Evolutionary conservation across 2,113 vertebrate species (phyloP), one percentile per base, ranked within the genome.

Genomic region (Apodemus speciosus): DNA sequence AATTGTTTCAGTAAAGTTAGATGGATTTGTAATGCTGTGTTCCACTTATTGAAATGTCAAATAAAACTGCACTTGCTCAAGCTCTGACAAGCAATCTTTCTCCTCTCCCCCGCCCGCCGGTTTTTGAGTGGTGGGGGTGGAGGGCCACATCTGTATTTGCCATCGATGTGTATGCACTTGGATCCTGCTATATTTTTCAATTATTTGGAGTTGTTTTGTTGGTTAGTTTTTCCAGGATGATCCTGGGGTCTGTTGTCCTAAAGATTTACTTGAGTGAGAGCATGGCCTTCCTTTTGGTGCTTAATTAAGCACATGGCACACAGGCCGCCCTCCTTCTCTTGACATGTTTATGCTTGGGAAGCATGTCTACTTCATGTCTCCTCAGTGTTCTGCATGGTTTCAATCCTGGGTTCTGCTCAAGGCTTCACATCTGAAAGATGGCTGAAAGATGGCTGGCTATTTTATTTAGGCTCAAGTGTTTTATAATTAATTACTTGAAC

Each of bases 41-140:
- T 99, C 99, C 99, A 99, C 99, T 99, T 99, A 99, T 99, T 99
- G 99, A 99, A 99, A 99, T 99, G 99, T 99, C 99, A 99, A 98
- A 99, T 99, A 99, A 99, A 99, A 98, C 98, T 98, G 98, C 97
- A 98, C 98, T 98, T 98, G 98, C 97, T 98, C 96, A 92, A 97
- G 98, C 97, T 97, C 97, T 98, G 98, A 98, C 98, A 98, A 98
- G 98, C 98, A 76, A 97, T 89, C 84, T 76, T 94, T 84, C 90
- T 66, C 64, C 64, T 66, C 64, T 35, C 30, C 64, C 64, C 64
- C 0, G 9, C 90, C 77, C 85, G 85, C 83, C 86, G 71, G 32
- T 85, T 93, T 97, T 96, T 96, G 53, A 66, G 83, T 58, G 56
- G 25, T 88, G 90, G 95, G 51, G 90, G 93, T 88, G 96, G 96